Evolutionary conservation across 2,113 vertebrate species (phyloP).

Genomic region (Ammodytes dubius): DNA sequence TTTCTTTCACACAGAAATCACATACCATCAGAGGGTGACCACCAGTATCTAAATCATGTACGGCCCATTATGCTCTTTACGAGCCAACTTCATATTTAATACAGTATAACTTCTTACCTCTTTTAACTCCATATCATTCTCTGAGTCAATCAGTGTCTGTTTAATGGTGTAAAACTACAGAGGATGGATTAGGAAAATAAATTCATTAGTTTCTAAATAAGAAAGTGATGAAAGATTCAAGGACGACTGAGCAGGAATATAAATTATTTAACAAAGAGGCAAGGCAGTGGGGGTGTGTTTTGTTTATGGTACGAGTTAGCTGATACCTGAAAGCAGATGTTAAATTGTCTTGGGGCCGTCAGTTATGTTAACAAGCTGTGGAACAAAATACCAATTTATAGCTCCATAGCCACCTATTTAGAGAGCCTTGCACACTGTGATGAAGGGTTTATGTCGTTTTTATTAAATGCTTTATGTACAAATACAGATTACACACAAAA

Average conservation of each 20-base stretch:
- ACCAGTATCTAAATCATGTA: conserved; percentile 88
- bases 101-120: conserved; percentile 97
- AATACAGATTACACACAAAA: conserved; percentile 99
- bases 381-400: conserved; percentile 83
- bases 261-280: conserved; percentile 92
- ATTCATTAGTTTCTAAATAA: conserved; percentile 95
- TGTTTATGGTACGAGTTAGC: conserved; percentile 92
- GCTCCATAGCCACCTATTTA: conserved; percentile 92
- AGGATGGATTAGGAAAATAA: conserved; percentile 95
- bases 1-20: conserved; percentile 90
- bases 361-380: conserved; percentile 94
- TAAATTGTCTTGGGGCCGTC: conserved; percentile 84
- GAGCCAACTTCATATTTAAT: conserved; percentile 89
- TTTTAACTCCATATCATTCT: conserved; percentile 97
- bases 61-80: conserved; percentile 90
- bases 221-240: conserved; percentile 91
- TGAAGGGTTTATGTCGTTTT: conserved; percentile 93
- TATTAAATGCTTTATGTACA: conserved; percentile 94
- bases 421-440: conserved; percentile 95
- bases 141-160: conserved; percentile 97
- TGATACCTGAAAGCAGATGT: conserved; percentile 92
- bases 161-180: conserved; percentile 96
- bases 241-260: conserved; percentile 93
- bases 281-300: conserved; percentile 83
- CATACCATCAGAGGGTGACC: conserved; percentile 86